Evolutionary conservation across 2,888 invertebrate species (phyloP), one percentile per base, ranked within the genome.

Genomic region (Drosophila pegasa): DNA sequence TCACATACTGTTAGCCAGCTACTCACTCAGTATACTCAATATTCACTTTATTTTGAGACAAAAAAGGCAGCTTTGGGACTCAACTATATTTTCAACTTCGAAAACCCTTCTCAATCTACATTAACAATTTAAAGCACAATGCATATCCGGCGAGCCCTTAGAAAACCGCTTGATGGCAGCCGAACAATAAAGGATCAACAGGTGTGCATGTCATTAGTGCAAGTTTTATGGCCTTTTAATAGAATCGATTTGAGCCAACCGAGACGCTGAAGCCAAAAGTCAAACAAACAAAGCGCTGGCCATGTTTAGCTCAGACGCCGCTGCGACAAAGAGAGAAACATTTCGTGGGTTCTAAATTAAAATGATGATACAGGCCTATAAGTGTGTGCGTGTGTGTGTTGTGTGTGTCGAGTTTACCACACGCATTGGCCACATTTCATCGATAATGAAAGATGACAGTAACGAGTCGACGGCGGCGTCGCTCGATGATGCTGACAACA

Each of bases 371-470:
- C 37, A 47, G 22, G 12, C 29, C 18, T 60, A 22, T 55, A 35
- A 59, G 35, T 57, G 9, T n/a, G n/a, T 33, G n/a, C 64, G 20
- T 25, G 18, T 41, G 20, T 33, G 3, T 7, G 5, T 25, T 50
- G 12, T 37, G 12, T 12, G 3, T 64, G 41, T 29, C 29, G 64
- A 56, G 40, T 35, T 63, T 87, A 55, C 88, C 89, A 88, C 89
- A 85, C 85, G 69, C 85, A 87, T 80, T 72, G 82, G 75, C 74
- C 71, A 89, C 86, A 86, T 75, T 78, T 86, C 80, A 87, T 87
- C 89, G 89, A 89, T 90, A 90, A 90, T 90, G 84, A 89, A 88
- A 90, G 86, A 88, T 89, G 90, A 90, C 89, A 90, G 90, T 91
- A 88, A 91, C 90, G 86, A 87, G 80, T 81, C 71, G 80, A 67